A percentile compares a stretch with the other conserved stretches of the same genome.
Conservation (phyloP, 2,797 vertebrate species). For the Ciconia nigra region DNA sequence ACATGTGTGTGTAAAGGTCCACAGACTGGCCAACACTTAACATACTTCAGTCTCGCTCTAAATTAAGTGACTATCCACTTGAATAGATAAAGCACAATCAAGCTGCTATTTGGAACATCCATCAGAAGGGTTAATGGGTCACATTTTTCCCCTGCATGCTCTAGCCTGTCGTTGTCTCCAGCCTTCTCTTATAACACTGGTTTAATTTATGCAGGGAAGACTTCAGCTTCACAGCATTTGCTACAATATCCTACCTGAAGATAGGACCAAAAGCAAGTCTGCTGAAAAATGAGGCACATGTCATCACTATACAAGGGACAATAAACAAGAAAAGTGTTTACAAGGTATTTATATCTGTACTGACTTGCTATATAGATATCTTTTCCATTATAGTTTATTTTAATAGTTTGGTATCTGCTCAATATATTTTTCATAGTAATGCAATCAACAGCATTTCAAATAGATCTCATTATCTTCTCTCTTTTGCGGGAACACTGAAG, state of each 20-base stretch:
- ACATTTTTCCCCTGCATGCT: not conserved
- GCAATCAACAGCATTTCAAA: not conserved
- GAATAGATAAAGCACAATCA: not conserved
- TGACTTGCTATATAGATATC: not conserved
- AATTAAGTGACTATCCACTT: not conserved
- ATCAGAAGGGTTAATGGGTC: not conserved
- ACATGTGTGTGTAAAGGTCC: not conserved
- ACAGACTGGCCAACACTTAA: too few relatives aligned
- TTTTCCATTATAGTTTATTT: not conserved
- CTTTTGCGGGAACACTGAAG: not conserved
- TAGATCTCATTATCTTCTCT: not conserved
- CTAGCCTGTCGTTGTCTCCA: not conserved
- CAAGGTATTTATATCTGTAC: constrained; percentile 55
- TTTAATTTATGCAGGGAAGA: constrained; percentile 82
- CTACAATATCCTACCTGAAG: constrained; percentile 94
- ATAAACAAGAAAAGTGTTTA: not conserved
- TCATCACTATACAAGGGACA: constrained; percentile 79
- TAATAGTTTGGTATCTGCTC: not conserved
- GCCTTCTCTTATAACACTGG: not conserved
- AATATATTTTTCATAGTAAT: not conserved
- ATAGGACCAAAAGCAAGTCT: constrained; percentile 85
- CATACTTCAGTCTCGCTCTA: too few relatives aligned
- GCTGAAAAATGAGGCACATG: constrained; percentile 79
- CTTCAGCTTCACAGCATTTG: constrained; percentile 95
- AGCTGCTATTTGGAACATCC: not conserved